Conservation (phyloP, 2,797 vertebrate genomes). For the Onychomys leucogaster region DNA sequence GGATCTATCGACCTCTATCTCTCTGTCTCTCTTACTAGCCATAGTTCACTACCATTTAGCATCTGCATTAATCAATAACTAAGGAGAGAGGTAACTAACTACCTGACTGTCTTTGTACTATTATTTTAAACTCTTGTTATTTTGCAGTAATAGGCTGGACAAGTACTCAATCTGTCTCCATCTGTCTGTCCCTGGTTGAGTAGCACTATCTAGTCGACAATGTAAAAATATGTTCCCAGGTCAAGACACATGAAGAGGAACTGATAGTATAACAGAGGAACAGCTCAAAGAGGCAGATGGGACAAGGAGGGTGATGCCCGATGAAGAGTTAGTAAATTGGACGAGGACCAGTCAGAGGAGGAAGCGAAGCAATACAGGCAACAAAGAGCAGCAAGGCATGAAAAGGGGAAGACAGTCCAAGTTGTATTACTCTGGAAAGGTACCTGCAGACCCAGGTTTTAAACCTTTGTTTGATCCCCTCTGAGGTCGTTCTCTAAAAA, state of each 20-base stretch:
- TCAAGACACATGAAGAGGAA: not conserved
- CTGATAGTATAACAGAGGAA: not conserved
- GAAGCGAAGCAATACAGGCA: not conserved
- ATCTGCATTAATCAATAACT: not conserved
- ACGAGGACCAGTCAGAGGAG: not conserved
- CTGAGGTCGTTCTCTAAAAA: not conserved
- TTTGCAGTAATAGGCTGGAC: not conserved
- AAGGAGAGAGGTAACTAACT: not conserved
- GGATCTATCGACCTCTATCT: not conserved
- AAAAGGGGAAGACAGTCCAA: not conserved
- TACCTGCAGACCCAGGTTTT: not conserved
- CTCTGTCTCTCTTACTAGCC: not conserved
- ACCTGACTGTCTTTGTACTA: not conserved
- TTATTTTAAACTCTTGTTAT: not conserved
- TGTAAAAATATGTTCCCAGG: not conserved
- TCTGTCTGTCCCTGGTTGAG: not conserved
- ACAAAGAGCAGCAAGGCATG: accelerated
- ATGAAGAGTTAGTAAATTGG: not conserved
- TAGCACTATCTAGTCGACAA: not conserved
- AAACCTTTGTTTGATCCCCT: not conserved
- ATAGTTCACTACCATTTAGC: not conserved
- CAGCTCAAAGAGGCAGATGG: not conserved
- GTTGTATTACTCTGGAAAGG: not conserved
- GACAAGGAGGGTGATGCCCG: not conserved
- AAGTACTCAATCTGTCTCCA: not conserved